Conservation (phyloP, 1,140 invertebrate species). For the Brachionus calyciflorus region DNA sequence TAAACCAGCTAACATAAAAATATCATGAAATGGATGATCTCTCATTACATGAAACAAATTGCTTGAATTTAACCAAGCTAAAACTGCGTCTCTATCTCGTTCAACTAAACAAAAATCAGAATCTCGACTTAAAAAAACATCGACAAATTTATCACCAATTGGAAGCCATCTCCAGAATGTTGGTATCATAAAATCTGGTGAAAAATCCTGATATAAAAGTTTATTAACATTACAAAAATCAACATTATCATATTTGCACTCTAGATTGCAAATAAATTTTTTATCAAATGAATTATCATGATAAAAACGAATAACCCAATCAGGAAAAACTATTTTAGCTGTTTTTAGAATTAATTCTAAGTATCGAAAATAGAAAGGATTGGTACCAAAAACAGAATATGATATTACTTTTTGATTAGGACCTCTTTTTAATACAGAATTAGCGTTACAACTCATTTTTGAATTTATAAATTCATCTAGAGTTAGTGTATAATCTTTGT, state of each 20-base stretch:
- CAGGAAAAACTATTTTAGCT: not conserved
- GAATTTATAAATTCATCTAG: not conserved
- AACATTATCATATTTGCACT: conserved; percentile 21
- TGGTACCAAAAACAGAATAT: not conserved
- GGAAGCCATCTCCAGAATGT: conserved; percentile 42
- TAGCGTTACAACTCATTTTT: not conserved
- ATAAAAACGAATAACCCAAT: conserved; percentile 37
- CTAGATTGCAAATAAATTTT: not conserved
- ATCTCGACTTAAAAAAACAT: conserved; percentile 7
- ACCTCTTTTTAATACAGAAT: conserved; percentile 11
- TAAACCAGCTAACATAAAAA: conserved; percentile 22
- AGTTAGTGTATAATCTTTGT: not conserved
- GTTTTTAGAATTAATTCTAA: conserved; percentile 21
- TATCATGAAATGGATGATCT: conserved; percentile 16
- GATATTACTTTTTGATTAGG: conserved; percentile 34
- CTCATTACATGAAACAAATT: conserved; percentile 15
- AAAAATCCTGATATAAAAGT: not conserved
- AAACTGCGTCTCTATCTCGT: not conserved
- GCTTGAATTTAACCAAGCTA: not conserved
- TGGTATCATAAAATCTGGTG: not conserved
- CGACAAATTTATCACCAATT: conserved; percentile 27
- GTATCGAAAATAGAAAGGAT: conserved; percentile 10
- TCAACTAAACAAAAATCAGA: conserved; percentile 35
- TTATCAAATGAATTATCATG: conserved; percentile 6
- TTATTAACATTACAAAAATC: conserved; percentile 39